phyloP scores from a whole-genome alignment of 2,113 vertebrate genomes.

The Mormyrus lacerda region DNA sequence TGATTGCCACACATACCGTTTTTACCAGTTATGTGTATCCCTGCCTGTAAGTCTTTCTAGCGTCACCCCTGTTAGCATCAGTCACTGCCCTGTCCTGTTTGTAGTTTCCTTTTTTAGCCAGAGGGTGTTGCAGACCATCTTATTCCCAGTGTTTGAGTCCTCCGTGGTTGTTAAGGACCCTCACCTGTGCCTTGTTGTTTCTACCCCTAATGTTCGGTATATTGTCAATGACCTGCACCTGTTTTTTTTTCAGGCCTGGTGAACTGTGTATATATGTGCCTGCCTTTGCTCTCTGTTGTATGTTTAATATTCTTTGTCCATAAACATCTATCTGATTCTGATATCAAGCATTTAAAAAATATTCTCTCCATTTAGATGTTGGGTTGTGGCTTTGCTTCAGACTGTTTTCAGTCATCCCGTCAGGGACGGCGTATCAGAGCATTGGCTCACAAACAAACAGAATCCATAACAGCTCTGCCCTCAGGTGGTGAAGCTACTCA shows the following conservation, averaged over 20 bases:
- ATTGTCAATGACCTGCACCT: not conserved
- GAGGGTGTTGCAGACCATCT: not conserved
- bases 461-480: not conserved
- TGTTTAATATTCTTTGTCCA: not conserved
- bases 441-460: not conserved
- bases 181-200: not conserved
- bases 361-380: not conserved
- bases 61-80: not conserved
- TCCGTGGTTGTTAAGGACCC: not conserved
- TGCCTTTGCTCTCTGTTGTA: not conserved
- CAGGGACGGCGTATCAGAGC: not conserved
- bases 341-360: not conserved
- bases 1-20: no score
- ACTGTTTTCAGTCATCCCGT: not conserved
- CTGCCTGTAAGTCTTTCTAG: not conserved
- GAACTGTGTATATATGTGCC: not conserved
- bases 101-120: not conserved
- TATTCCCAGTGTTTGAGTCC: not conserved
- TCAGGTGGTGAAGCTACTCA: not conserved
- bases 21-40: no score
- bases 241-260: not conserved
- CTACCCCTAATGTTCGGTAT: not conserved
- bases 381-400: not conserved
- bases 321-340: not conserved
- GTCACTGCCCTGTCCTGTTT: not conserved